Percentiles rank a stretch among this genome's conserved stretches.
These are phyloP conservation scores for Ruditapes philippinarum DNA, from an alignment of 1,140 invertebrate species.

Conservation along the genomic window DNA sequence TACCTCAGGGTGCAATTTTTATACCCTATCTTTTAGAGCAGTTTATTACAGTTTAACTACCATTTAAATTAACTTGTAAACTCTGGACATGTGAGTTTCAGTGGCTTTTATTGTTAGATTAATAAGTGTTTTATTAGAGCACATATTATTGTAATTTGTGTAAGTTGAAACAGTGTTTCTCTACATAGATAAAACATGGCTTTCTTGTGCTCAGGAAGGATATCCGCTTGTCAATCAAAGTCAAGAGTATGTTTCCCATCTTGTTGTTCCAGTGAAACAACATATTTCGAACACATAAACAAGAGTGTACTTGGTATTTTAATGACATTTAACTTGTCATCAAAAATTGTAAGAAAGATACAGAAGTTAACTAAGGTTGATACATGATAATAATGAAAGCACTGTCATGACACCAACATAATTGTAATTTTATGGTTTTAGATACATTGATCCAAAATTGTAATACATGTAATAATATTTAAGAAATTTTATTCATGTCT, in stretches of 20 bases:
- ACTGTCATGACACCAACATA: no score
- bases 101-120: slow-evolving; percentile 23
- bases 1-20: slow-evolving; percentile 45
- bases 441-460: no score
- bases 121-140: slow-evolving; percentile 34
- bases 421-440: no score
- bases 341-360: no score
- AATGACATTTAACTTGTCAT: no score
- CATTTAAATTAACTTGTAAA: slow-evolving; percentile 43
- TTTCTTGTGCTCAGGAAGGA: not conserved
- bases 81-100: slow-evolving; percentile 26
- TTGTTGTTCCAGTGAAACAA: no score
- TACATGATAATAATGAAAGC: no score
- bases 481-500: no score
- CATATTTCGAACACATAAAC: no score
- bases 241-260: not conserved
- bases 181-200: not conserved
- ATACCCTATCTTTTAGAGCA: slow-evolving; percentile 37
- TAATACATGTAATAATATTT: no score
- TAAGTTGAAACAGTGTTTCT: not conserved
- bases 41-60: slow-evolving; percentile 44
- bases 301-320: no score
- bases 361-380: no score
- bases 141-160: slow-evolving; percentile 22
- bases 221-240: not conserved